These are phyloP conservation scores for Apis mellifera DNA, from an alignment of 1,140 invertebrate species.

Conservation along the genomic window Amel_HAv3.1 CM009939.2:6006501-6007000, in stretches of 20 bases:
- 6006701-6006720: no score
- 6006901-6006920: neutral
- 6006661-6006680: conserved; percentile 29
- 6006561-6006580: neutral
- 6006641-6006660: conserved; percentile 44
- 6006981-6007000: conserved; percentile 25
- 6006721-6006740: conserved; percentile 49
- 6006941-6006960: conserved; percentile 20
- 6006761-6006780: conserved; percentile 22
- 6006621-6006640: conserved; percentile 3
- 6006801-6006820: conserved; percentile 30
- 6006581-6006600: conserved; percentile 4
- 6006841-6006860: neutral
- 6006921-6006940: neutral
- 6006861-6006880: conserved; percentile 20
- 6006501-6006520: conserved; percentile 21
- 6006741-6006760: conserved; percentile 40
- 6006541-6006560: conserved; percentile 3
- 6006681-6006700: conserved; percentile 13
- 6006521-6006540: neutral
- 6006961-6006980: conserved; percentile 23
- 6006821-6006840: conserved; percentile 41
- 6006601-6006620: conserved; percentile 15
- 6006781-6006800: conserved; percentile 5
- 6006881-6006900: conserved; percentile 3